These are phyloP conservation scores for Holacanthella duospinosa DNA, from an alignment of 2,888 invertebrate genomes.

Conservation along the genomic window DNA sequence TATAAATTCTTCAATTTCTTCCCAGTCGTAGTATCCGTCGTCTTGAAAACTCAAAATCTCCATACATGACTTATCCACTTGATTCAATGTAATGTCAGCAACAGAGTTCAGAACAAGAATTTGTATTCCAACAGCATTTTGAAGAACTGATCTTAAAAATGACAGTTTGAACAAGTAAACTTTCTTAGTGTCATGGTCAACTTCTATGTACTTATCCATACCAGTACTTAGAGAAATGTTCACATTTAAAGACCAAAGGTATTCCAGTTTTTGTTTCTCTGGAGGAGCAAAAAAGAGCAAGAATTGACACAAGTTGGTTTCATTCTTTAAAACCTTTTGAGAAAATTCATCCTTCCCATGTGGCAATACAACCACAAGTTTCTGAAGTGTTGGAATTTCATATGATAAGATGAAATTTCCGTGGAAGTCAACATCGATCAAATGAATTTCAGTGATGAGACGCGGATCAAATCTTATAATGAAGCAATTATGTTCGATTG, in stretches of 20 bases:
- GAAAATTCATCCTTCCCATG: neutral
- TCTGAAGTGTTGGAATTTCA: too few relatives aligned
- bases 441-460: neutral
- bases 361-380: too few relatives aligned
- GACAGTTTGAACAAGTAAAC: neutral
- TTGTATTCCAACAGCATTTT: neutral
- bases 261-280: neutral
- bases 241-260: neutral
- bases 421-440: neutral
- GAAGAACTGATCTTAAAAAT: neutral
- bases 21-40: neutral
- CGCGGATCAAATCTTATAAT: neutral
- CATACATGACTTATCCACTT: neutral
- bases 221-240: neutral
- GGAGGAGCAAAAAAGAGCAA: neutral
- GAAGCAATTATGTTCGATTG: neutral
- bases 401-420: neutral
- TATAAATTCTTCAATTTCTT: neutral
- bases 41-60: neutral
- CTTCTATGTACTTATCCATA: neutral
- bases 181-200: neutral
- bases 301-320: neutral
- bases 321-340: neutral
- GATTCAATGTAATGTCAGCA: neutral
- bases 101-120: neutral